Evolutionary conservation across 2,113 vertebrate genomes (phyloP), one percentile per base, ranked within the genome.

Genomic region (Elachura formosa): DNA sequence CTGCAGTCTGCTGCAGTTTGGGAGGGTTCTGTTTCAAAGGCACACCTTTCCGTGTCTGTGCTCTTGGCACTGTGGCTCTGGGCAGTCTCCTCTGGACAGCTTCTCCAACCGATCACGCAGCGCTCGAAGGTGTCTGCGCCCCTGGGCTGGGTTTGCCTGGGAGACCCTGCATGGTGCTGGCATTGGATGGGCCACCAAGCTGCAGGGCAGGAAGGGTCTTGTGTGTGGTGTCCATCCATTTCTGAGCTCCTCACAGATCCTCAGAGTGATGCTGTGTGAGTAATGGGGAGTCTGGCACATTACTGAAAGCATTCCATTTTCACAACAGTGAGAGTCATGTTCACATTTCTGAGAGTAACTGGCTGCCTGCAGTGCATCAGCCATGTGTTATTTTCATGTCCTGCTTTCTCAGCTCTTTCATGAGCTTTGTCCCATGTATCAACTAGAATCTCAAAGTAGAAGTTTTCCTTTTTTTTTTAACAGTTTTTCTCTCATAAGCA

Each of bases 71-170:
- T 33, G 14, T 51, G n/a, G 67, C 29, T 52, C 18, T 36, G 40
- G 63, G 21, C 10, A 33, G 13, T n/a, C n/a, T n/a, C n/a, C 64
- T 36, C 14, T 14, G 26, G 13, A 29, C 25, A 15, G 2, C 14
- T 51, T 31, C 45, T 56, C 36, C 0, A 0, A 15, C 9, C 0
- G 1, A 43, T 34, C 14, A 3, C 3, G 4, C 20, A 25, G 46
- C 0, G 0, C n/a, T 38, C 5, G 1, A 14, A 66, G 56, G 18
- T 10, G 22, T 7, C 31, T 0, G 2, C 11, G 15, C 1, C 6
- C 9, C 40, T 17, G 18, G 33, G 5, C 38, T 81, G 64, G 20
- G n/a, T 56, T 71, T 76, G 31, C 21, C 26, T 51, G 9, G 2
- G 14, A 31, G 13, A 29, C 58, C 22, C 29, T 77, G n/a, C 12